These are phyloP conservation scores for Girardia tigrina DNA, from an alignment of 2,888 invertebrate genomes.

Conservation along the genomic window DNA sequence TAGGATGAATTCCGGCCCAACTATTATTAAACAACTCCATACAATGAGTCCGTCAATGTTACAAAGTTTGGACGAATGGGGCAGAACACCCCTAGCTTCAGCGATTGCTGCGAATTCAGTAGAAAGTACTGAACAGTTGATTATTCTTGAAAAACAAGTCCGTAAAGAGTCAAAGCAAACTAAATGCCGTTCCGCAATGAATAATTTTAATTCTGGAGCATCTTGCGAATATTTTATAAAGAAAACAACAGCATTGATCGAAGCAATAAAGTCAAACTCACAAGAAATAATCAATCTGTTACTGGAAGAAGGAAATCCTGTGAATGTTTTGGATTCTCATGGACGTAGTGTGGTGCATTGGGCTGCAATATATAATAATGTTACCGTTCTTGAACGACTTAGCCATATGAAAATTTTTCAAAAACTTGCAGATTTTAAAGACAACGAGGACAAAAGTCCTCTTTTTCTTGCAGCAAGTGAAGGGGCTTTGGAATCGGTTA, in stretches of 20 bases:
- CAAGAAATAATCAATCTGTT: background rate
- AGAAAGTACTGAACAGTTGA: background rate
- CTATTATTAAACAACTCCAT: background rate
- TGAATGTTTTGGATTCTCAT: background rate
- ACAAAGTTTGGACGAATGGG: constrained; percentile 8
- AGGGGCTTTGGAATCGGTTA: background rate
- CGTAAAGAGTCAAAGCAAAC: background rate
- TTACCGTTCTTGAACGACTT: background rate
- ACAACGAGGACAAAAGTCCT: background rate
- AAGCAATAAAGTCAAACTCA: background rate
- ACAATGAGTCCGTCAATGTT: constrained; percentile 1
- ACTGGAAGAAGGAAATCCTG: constrained; percentile 5
- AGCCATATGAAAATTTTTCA: constrained; percentile 6
- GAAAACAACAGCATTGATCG: constrained; percentile 13
- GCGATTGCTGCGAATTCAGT: background rate
- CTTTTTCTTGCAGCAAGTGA: background rate
- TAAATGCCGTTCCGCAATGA: background rate
- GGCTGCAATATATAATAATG: background rate
- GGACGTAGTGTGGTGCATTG: constrained; percentile 12
- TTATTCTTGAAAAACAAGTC: background rate
- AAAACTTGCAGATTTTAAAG: background rate
- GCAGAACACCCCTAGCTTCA: background rate
- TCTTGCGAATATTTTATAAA: background rate
- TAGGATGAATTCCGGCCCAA: background rate
- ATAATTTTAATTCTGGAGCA: background rate